These are phyloP conservation scores for Percina caprodes DNA, from an alignment of 2,113 vertebrate species.

Conservation along the genomic window DNA sequence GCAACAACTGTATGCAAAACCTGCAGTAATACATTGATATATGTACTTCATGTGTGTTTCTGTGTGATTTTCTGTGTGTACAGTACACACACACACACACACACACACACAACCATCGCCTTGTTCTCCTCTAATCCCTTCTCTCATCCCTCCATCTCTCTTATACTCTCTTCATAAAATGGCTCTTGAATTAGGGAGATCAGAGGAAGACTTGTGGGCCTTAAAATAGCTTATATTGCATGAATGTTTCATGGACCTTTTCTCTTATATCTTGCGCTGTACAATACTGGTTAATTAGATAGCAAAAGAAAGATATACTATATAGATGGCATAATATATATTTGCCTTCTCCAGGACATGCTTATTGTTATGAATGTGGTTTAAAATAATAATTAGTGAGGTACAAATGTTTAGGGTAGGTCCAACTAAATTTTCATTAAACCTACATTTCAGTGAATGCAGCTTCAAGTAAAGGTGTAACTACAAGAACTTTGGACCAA, in stretches of 20 bases:
- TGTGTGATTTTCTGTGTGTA: not conserved
- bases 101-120: conserved; percentile 20
- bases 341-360: conserved; percentile 10
- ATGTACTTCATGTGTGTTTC: conserved; percentile 11
- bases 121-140: conserved; percentile 66
- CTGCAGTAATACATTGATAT: conserved; percentile 24
- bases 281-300: conserved; percentile 12
- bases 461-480: not conserved
- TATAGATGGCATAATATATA: conserved; percentile 23
- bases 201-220: conserved; percentile 62
- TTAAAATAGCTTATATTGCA: conserved; percentile 75
- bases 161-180: conserved; percentile 70
- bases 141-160: conserved; percentile 53
- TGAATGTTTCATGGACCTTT: conserved; percentile 63
- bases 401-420: not conserved
- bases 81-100: conserved; percentile 5
- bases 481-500: not conserved
- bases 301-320: conserved; percentile 3
- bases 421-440: not conserved
- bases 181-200: conserved; percentile 76
- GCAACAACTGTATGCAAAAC: conserved; percentile 58
- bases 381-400: conserved; percentile 11
- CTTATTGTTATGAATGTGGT: conserved; percentile 6
- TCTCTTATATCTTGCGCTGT: conserved; percentile 14
- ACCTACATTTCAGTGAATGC: not conserved